A percentile compares a stretch with the other conserved stretches of the same genome.
phyloP scores from a whole-genome alignment of 2,888 invertebrate genomes.

The Nemurella pictetii region DNA sequence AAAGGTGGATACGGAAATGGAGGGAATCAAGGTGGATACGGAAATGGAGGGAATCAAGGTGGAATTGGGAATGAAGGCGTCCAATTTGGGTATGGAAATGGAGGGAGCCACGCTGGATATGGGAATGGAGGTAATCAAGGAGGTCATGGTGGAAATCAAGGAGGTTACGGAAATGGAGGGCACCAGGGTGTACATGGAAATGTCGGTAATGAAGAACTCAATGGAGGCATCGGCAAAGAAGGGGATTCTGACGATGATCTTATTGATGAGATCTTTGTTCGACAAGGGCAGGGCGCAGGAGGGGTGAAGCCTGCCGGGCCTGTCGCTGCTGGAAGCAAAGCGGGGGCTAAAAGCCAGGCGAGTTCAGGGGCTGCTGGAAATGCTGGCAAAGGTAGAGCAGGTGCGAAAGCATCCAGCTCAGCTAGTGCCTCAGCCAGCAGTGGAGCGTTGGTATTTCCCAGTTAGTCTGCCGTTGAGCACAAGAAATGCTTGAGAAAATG shows the following conservation, averaged over 20 bases:
- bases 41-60: not conserved
- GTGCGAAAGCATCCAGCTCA: not conserved
- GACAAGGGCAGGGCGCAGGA: not conserved
- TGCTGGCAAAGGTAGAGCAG: not conserved
- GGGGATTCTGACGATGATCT: not conserved
- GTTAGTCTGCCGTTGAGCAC: too few relatives aligned
- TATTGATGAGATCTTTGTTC: slow-evolving; percentile 10
- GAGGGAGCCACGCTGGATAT: not conserved
- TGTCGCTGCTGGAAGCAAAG: not conserved
- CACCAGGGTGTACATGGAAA: not conserved
- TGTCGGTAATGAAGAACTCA: not conserved
- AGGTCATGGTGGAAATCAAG: not conserved
- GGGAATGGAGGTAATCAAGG: not conserved
- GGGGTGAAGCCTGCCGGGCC: not conserved
- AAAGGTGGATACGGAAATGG: not conserved
- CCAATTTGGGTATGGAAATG: not conserved
- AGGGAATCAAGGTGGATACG: not conserved
- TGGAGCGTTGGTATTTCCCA: not conserved
- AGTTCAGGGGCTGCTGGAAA: not conserved
- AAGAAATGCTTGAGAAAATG: too few relatives aligned
- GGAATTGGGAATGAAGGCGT: not conserved
- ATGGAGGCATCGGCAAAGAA: not conserved
- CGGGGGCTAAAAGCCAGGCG: not conserved
- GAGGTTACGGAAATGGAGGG: not conserved
- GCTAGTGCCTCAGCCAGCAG: not conserved